Conservation (phyloP, 2,888 invertebrate genomes). For the Microctonus brassicae region DNA sequence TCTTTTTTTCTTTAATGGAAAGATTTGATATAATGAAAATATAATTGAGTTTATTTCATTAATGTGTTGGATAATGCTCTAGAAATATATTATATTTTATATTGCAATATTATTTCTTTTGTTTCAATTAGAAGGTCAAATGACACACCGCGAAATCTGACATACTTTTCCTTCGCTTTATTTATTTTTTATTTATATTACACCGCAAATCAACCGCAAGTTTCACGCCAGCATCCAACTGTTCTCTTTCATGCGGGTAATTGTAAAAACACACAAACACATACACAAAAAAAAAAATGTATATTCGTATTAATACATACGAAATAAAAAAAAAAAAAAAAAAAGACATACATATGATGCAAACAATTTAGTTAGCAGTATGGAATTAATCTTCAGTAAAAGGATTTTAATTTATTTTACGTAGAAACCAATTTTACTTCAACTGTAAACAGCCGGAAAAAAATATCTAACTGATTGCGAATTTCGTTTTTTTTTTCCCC, state of each 20-base stretch:
- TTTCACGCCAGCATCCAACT: conserved; percentile 21
- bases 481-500: neutral
- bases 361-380: neutral
- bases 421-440: neutral
- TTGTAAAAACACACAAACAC: neutral
- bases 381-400: neutral
- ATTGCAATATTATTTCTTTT: conserved; percentile 7
- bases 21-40: no score
- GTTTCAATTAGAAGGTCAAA: conserved; percentile 18
- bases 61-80: neutral
- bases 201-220: conserved; percentile 33
- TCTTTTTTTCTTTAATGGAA: no score
- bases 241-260: conserved; percentile 26
- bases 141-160: conserved; percentile 25
- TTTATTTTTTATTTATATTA: conserved; percentile 19
- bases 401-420: neutral
- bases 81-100: neutral
- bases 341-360: no score
- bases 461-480: neutral
- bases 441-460: neutral
- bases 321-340: no score
- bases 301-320: no score
- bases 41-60: neutral
- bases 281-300: no score
- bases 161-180: conserved; percentile 19